Base-by-base conservation (phyloP, 2,113 vertebrate genomes). In the Spizaetus ornatus region DNA sequence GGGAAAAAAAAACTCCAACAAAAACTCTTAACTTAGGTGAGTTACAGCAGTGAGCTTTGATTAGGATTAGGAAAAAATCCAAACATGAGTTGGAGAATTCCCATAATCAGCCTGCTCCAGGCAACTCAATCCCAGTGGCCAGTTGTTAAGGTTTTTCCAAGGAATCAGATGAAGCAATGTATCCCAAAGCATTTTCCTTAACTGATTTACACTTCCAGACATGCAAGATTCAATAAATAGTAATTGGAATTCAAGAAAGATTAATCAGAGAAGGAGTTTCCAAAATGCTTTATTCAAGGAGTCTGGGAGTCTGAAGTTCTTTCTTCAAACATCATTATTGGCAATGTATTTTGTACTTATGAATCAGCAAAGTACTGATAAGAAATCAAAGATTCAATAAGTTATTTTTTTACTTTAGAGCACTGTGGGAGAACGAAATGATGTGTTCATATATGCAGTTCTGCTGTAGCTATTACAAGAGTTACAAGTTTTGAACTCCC, bases 391-490 rank as follows among this genome's bases (percentile, higher is more conserved):
- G 65, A 32, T n/a, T 26, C 22, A 40, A 1, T 4, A 10, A 55
- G 20, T 59, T 62, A 8, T 50, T 78, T 86, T 70, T 80, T 21
- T 36, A 18, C 10, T 61, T 15, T n/a, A 47, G 76, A 90, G 55
- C 29, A 26, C 21, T 31, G 36, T 45, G 53, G 62, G 36, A 93
- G 43, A 72, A 67, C 2, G 45, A 58, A 87, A 17, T 31, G 19
- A 48, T 2, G 2, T 0, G 0, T 45, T 73, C 70, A 20, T 50
- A 43, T 2, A 4, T 1, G 4, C 20, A 58, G 26, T 79, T 73
- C 74, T 86, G 74, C 63, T 67, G 42, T 2, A 65, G 74, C 34
- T 77, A 0, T 8, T 27, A 15, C 20, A 80, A 85, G 13, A 87
- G 58, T 34, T 69, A 10, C 10, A 82, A 94, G 63, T 71, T 83